Base-by-base conservation (phyloP, 2,113 vertebrate genomes). In the Sigmodon hispidus region DNA sequence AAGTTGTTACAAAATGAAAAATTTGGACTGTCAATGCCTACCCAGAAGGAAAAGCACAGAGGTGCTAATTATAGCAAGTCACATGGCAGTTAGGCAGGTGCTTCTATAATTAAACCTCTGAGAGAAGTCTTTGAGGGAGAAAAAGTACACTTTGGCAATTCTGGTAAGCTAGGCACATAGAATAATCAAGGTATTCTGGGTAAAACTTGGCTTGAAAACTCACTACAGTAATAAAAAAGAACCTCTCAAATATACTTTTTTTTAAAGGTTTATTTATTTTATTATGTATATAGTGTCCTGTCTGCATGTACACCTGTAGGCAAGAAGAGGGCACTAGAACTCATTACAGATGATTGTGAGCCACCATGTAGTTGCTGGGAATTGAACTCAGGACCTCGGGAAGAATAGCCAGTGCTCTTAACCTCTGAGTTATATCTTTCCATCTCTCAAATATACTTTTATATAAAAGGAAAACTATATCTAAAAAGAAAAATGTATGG, bases 161-260 rank as follows among this genome's bases (percentile, higher is more conserved):
- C 89, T 63, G 43, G 21, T 43, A 76, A 86, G n/a, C 86, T 57
- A 86, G 48, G 65, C 16, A 94, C 90, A 81, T 22, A 87, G 22
- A n/a, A 67, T 2, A 92, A 73, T 11, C 40, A 83, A 31, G 40
- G 26, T 67, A 43, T 43, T 45, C n/a, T 88, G 17, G n/a, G 11
- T 6, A 89, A 75, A 89, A 34, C 13, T 15, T 61, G 40, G 48
- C 61, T 89, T 76, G 34, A 96, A 96, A 94, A 94, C 45, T 65
- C 87, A 5, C 0, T 88, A 85, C 4, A 69, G 15, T 70, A 90
- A 87, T 3, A 87, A 86, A 48, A 92, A 87, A 63, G 43, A 77
- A 61, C 19, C n/a, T 81, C 65, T 13, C 34, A 69, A 79, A 59
- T 94, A 21, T 87, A 72, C 69, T 40, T 93, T 57, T 72, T 72